Base-by-base conservation (phyloP, 2,888 invertebrate species). In the Sarcophaga subvicina region DNA sequence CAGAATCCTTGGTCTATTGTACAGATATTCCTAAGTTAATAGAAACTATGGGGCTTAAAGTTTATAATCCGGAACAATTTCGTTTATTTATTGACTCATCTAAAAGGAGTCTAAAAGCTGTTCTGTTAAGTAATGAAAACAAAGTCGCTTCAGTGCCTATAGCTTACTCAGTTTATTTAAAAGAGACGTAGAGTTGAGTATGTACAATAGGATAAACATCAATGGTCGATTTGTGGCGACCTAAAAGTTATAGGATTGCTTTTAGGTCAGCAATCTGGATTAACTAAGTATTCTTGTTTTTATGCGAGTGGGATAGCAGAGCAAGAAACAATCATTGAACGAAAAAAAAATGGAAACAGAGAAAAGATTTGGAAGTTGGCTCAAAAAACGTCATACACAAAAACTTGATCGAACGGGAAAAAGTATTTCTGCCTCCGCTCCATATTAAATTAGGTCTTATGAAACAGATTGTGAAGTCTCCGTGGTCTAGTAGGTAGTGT, bases 11-110 rank as follows among this genome's bases (percentile, higher is more conserved):
- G 69, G 22, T 22, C 69, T 69, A 69, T 17, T 69, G 69, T 49
- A 69, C 45, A n/a, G 69, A 69, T 69, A 69, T 69, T 69, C 69
- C 69, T 69, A 49, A 47, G 47, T 69, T 69, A 49, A 47, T 69
- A 47, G 69, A 69, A 47, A 47, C 47, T 47, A 6, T 6, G 47
- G 11, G 47, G 22, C 22, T 22, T 22, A 22, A 47, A 11, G 8
- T 10, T 47, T 47, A 47, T 47, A 11, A 47, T 47, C 47, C 47
- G 11, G 11, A 47, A 10, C 8, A 47, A 11, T 47, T 6, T 6
- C 47, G 47, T 11, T 47, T 47, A 11, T 47, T 47, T 11, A 47
- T 47, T 47, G 47, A 11, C 47, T 47, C 8, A 22, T 22, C 22
- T 22, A 22, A 22, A 22, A 22, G 22, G 22, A 1, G 22, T 22